A percentile compares a stretch with the other conserved stretches of the same genome.
These are phyloP conservation scores for Hippocampus zosterae DNA, from an alignment of 2,113 vertebrate species.

Conservation along the genomic window DNA sequence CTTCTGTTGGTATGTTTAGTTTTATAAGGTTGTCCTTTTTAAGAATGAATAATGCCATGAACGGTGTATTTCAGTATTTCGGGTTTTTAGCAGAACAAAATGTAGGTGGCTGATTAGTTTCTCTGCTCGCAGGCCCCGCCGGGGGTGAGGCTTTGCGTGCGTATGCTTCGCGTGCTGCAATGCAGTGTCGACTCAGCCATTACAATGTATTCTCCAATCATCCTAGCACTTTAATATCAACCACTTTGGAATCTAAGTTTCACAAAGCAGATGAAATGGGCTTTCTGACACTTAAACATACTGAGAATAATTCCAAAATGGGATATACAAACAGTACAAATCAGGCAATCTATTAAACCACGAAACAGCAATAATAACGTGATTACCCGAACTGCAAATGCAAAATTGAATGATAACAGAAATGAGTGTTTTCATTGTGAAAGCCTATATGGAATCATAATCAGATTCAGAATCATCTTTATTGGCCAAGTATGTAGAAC, in stretches of 20 bases:
- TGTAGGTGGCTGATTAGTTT: constrained; percentile 43
- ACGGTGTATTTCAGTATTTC: constrained; percentile 12
- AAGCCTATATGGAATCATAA: neutral
- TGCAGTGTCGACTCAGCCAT: constrained; percentile 49
- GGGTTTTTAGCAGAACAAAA: neutral
- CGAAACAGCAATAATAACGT: neutral
- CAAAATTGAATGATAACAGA: neutral
- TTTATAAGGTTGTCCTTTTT: neutral
- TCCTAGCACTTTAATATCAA: constrained; percentile 14
- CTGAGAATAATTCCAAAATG: constrained; percentile 23
- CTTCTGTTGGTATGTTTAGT: neutral
- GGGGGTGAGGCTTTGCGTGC: constrained; percentile 15
- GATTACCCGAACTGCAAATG: neutral
- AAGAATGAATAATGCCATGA: constrained; percentile 1
- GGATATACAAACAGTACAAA: constrained; percentile 26
- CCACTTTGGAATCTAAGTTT: constrained; percentile 27
- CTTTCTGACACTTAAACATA: constrained; percentile 30
- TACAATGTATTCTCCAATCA: constrained; percentile 43
- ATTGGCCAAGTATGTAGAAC: too few relatives aligned
- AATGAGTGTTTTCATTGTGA: neutral
- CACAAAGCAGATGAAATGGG: constrained; percentile 7
- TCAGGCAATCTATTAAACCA: constrained; percentile 28
- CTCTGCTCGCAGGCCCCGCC: constrained; percentile 20
- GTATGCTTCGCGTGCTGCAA: constrained; percentile 48
- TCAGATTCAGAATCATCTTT: too few relatives aligned